Base-by-base conservation (phyloP, 2,888 invertebrate species). In the Odontothrips loti region DNA sequence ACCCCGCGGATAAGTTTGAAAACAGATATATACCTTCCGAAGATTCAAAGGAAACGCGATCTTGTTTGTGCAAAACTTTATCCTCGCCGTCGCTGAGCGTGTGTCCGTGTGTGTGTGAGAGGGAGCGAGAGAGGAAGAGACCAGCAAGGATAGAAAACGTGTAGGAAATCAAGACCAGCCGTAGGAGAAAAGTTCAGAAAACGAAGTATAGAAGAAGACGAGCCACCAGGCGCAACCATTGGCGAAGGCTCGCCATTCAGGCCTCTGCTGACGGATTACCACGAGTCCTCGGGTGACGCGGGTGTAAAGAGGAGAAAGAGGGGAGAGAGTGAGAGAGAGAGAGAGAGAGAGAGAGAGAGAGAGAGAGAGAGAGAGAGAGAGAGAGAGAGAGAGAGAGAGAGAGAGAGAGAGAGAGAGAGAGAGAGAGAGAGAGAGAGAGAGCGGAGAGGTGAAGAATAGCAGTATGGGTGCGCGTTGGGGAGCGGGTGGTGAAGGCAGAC, bases 21-120 rank as follows among this genome's bases (percentile, higher is more conserved):
- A 68, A 68, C 23, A 68, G n/a, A 68, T 68, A 75, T 75, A 75
- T 75, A 75, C 27, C 23, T n/a, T 11, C 68, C 23, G 23, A 9
- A 75, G 23, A 75, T 75, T 75, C 68, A 75, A 9, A 12, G 23
- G 11, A 1, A 27, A 75, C 27, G 23, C 68, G 68, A 75, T 75
- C 68, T 75, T 75, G 68, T 75, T 75, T 75, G 68, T 75, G 68
- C 27, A 23, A 27, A 75, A 75, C 27, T 75, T 75, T 23, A 9
- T 51, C 17, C n/a, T 4, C 58, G 58, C 0, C 58, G 6, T 58
- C 58, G 34, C 34, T 8, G 58, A 8, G 58, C 58, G 58, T 43
- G 34, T 43, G 34, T 43, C 34, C 34, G 34, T 6, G 34, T 2
- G 34, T 43, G 34, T 43, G 34, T 6, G 34, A 43, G 34, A 4